A percentile compares a stretch with the other conserved stretches of the same genome.
These are phyloP conservation scores for Halictus ligatus DNA, from an alignment of 2,888 invertebrate genomes.

Conservation along the genomic window DNA sequence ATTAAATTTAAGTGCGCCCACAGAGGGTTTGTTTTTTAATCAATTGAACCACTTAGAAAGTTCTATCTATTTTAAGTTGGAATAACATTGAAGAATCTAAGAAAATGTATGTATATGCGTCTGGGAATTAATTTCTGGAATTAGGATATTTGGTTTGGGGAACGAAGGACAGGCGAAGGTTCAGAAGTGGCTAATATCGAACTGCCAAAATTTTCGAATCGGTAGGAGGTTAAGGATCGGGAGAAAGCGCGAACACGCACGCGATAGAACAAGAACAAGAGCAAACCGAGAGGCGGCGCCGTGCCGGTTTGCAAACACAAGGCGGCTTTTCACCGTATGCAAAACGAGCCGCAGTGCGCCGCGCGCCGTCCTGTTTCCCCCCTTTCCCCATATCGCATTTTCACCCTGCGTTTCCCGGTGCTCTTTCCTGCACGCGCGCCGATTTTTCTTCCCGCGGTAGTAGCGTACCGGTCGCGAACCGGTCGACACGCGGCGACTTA, in stretches of 20 bases:
- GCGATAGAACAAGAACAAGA: conserved; percentile 46
- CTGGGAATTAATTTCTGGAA: too few species aligned
- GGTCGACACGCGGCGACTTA: conserved; percentile 31
- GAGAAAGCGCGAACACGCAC: conserved; percentile 59
- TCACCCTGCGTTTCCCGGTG: conserved; percentile 48
- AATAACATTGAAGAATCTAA: neutral
- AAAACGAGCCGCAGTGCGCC: conserved; percentile 34
- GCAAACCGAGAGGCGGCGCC: conserved; percentile 35
- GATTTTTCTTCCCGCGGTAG: conserved; percentile 24
- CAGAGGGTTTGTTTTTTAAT: too few species aligned
- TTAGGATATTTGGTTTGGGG: too few species aligned
- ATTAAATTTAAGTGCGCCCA: too few species aligned
- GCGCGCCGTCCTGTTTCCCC: conserved; percentile 6
- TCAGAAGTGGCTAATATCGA: neutral
- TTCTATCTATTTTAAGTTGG: neutral
- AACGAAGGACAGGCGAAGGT: neutral
- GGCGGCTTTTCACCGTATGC: conserved; percentile 50
- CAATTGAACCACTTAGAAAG: too few species aligned
- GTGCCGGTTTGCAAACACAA: neutral
- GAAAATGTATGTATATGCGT: too few species aligned
- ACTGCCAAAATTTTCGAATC: neutral
- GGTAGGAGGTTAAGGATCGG: conserved; percentile 9
- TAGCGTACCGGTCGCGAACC: conserved; percentile 39
- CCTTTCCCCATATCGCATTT: conserved; percentile 41
- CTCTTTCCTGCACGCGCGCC: conserved; percentile 8